Percentiles rank a stretch among this genome's conserved stretches.
Evolutionary conservation across 2,113 vertebrate genomes (phyloP).

Genomic region (Trogon surrucura): DNA sequence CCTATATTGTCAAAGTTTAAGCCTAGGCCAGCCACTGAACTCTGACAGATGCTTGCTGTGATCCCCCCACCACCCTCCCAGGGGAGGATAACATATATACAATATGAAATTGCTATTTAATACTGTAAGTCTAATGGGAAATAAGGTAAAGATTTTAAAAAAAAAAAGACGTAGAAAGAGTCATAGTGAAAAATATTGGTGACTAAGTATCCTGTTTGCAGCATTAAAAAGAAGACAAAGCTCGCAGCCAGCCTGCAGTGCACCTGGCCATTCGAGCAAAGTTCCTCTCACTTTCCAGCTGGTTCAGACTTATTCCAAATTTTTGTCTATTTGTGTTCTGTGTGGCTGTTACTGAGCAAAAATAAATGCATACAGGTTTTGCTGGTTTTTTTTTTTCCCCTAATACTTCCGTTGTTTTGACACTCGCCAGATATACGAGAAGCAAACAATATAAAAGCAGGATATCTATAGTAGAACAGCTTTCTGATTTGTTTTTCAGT

Average conservation of each 20-base stretch:
- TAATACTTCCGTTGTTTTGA: neutral
- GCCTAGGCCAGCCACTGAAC: no score
- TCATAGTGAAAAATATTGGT: neutral
- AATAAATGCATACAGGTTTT: neutral
- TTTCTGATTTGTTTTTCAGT: neutral
- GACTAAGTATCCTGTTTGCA: neutral
- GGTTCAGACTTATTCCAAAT: neutral
- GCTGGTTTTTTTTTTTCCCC: neutral
- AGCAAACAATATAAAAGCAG: neutral
- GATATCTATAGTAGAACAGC: neutral
- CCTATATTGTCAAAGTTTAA: no score
- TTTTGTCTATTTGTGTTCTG: neutral
- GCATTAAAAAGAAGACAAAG: neutral
- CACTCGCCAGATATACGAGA: neutral
- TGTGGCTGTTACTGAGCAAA: conserved; percentile 5
- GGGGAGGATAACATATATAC: neutral
- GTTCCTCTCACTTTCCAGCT: neutral
- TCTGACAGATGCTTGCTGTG: no score
- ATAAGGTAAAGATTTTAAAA: conserved; percentile 41
- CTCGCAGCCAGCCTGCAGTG: neutral
- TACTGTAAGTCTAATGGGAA: conserved; percentile 22
- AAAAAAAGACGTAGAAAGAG: neutral
- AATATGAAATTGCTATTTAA: neutral
- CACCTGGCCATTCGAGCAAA: conserved; percentile 25
- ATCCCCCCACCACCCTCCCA: no score